Conservation (phyloP, 1,140 invertebrate genomes). For the Pristionchus pacificus region DNA sequence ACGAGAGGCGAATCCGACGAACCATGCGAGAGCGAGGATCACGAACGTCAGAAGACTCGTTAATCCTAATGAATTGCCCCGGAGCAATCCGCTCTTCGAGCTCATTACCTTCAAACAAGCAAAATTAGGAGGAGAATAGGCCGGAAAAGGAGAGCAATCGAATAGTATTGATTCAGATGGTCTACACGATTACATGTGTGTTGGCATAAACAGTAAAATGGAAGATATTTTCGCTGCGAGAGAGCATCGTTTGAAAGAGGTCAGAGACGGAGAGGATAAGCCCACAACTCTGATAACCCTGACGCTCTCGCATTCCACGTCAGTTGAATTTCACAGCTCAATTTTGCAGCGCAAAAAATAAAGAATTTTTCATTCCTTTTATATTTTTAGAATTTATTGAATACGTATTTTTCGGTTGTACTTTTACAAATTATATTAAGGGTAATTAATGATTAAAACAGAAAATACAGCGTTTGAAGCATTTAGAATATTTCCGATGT, state of each 20-base stretch:
- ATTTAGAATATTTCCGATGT: background rate
- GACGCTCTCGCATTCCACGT: background rate
- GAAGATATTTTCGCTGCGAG: background rate
- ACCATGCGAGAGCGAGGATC: constrained; percentile 85
- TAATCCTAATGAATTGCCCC: constrained; percentile 20
- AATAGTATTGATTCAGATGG: too few species aligned
- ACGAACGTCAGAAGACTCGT: constrained; percentile 66
- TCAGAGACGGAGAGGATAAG: background rate
- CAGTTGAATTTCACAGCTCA: too few species aligned
- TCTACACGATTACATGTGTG: too few species aligned
- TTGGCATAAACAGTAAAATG: background rate
- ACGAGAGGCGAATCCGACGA: constrained; percentile 91
- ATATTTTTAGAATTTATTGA: constrained; percentile 8
- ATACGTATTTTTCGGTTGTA: background rate
- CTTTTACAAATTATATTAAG: background rate
- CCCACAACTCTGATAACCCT: too few species aligned
- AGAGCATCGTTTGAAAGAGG: background rate
- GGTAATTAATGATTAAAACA: too few species aligned
- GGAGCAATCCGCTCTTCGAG: background rate
- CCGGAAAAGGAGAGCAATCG: background rate
- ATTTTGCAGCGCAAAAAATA: background rate
- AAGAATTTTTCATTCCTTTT: constrained; percentile 8
- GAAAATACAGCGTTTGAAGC: too few species aligned
- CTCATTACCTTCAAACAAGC: background rate
- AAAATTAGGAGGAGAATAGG: background rate